Evolutionary conservation across 2,888 invertebrate species (phyloP).

Genomic region (Brenthis hecate): DNA sequence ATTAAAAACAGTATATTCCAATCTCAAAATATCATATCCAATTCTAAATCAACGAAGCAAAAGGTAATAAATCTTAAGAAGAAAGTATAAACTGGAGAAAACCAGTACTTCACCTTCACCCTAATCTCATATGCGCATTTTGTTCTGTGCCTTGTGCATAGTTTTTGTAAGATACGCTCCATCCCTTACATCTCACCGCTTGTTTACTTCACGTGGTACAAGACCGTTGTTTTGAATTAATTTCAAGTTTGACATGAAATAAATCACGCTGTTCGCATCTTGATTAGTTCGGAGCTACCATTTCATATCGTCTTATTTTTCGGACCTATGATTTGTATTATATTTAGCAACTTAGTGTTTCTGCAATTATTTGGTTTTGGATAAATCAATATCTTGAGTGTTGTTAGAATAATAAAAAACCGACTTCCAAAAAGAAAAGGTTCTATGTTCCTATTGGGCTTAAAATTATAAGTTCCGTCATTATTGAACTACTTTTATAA

Average conservation of each 20-base stretch:
- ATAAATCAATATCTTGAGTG: not conserved
- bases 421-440: too few relatives aligned
- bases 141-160: slow-evolving; percentile 11
- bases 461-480: too few relatives aligned
- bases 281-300: slow-evolving; percentile 61
- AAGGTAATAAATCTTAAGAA: slow-evolving; percentile 8
- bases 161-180: not conserved
- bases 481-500: too few relatives aligned
- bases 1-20: too few relatives aligned
- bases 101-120: slow-evolving; percentile 9
- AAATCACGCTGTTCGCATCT: slow-evolving; percentile 69
- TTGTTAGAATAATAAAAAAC: too few relatives aligned
- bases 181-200: not conserved
- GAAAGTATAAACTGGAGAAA: not conserved
- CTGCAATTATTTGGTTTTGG: not conserved
- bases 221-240: slow-evolving; percentile 66
- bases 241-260: slow-evolving; percentile 74
- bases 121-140: slow-evolving; percentile 7
- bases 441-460: too few relatives aligned
- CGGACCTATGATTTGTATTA: slow-evolving; percentile 38
- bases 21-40: too few relatives aligned
- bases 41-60: not conserved
- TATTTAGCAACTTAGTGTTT: slow-evolving; percentile 27
- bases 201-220: slow-evolving; percentile 4
- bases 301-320: slow-evolving; percentile 54